These are phyloP conservation scores for Meloidogyne chitwoodi DNA, from an alignment of 1,140 invertebrate species.

Conservation along the genomic window DNA sequence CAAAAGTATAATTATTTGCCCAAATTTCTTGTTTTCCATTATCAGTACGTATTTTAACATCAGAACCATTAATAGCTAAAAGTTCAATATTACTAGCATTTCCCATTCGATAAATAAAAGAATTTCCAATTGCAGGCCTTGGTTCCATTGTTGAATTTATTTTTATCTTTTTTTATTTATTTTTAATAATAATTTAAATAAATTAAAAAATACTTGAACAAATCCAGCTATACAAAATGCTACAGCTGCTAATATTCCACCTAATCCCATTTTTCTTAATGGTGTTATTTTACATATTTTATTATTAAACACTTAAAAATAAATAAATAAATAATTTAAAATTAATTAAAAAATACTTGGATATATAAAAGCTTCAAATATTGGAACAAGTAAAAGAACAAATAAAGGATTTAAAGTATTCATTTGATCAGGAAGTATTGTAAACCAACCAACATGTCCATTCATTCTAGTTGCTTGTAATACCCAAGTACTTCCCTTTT, in stretches of 20 bases:
- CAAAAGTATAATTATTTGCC: conserved; percentile 42
- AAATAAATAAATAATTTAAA: neutral
- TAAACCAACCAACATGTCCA: conserved; percentile 60
- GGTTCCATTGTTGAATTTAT: conserved; percentile 46
- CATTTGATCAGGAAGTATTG: conserved; percentile 81
- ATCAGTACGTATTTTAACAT: conserved; percentile 1
- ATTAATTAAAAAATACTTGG: conserved; percentile 30
- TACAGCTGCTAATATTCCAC: conserved; percentile 43
- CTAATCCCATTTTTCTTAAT: conserved; percentile 64
- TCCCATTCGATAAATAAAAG: conserved; percentile 37
- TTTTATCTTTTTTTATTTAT: conserved; percentile 25
- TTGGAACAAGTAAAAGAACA: conserved; percentile 52
- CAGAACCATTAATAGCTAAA: conserved; percentile 9
- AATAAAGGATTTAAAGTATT: conserved; percentile 65
- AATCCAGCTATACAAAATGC: conserved; percentile 46
- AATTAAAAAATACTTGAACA: conserved; percentile 30
- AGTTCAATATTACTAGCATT: conserved; percentile 16
- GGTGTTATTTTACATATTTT: conserved; percentile 66
- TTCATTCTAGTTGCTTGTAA: conserved; percentile 57
- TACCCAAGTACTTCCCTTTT: conserved; percentile 38
- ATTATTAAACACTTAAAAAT: conserved; percentile 54
- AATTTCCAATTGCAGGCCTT: conserved; percentile 27
- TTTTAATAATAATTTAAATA: conserved; percentile 1
- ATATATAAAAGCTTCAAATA: conserved; percentile 58
- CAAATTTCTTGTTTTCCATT: conserved; percentile 38